These are phyloP conservation scores for Anguilla marmorata DNA, from an alignment of 2,797 vertebrate species.

Conservation along the genomic window DNA sequence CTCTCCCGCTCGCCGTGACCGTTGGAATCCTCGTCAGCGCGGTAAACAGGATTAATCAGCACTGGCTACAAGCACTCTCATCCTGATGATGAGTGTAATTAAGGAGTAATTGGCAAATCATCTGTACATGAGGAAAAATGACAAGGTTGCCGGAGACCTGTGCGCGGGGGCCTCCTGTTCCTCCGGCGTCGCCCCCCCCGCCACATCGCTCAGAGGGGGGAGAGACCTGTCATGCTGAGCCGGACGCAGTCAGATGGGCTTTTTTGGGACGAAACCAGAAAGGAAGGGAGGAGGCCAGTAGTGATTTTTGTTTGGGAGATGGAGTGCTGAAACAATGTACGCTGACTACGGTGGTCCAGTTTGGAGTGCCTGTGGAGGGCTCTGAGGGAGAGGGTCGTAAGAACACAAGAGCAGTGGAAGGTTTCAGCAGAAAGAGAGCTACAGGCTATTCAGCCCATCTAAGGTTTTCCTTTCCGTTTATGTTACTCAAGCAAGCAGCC, in stretches of 20 bases:
- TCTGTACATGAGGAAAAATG: slow-evolving; percentile 79
- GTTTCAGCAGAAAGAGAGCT: background rate
- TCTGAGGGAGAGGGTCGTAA: background rate
- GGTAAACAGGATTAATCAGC: slow-evolving; percentile 79
- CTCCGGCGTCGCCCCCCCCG: background rate
- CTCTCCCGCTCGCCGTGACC: slow-evolving; percentile 52
- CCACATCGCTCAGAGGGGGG: background rate
- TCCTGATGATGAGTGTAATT: slow-evolving; percentile 82
- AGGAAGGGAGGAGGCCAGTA: background rate
- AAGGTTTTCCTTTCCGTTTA: no score
- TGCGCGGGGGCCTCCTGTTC: slow-evolving; percentile 18
- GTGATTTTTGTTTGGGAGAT: background rate
- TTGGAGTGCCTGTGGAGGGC: background rate
- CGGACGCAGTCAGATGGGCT: background rate
- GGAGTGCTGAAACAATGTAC: background rate
- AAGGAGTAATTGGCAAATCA: slow-evolving; percentile 81
- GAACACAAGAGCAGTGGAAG: background rate
- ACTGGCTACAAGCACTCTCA: slow-evolving; percentile 70
- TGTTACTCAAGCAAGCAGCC: background rate
- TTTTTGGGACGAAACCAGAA: background rate
- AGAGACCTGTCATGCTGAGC: background rate
- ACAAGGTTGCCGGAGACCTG: slow-evolving; percentile 65
- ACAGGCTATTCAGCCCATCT: background rate
- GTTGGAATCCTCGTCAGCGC: slow-evolving; percentile 67
- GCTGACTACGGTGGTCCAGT: background rate